These are phyloP conservation scores for Dolichallabes microphthalmus DNA, from an alignment of 2,113 vertebrate genomes.

Conservation along the genomic window DNA sequence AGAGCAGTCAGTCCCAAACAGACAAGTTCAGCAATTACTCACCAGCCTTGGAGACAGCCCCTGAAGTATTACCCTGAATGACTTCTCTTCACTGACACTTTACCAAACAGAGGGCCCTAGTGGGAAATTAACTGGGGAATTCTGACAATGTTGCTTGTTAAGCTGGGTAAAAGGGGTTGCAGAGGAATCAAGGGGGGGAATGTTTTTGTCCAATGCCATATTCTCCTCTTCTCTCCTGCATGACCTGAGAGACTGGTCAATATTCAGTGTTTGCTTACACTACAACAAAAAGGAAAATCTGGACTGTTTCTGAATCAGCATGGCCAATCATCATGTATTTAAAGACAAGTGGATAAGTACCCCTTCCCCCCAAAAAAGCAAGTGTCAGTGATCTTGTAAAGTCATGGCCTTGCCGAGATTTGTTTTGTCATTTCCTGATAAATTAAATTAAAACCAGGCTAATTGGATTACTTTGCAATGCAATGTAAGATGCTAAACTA, in stretches of 20 bases:
- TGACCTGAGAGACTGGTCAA: constrained; percentile 20
- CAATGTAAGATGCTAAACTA: background rate
- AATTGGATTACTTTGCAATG: background rate
- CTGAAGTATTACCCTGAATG: constrained; percentile 12
- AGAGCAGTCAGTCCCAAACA: background rate
- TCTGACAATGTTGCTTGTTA: constrained; percentile 10
- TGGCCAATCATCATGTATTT: background rate
- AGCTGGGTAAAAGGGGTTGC: constrained; percentile 17
- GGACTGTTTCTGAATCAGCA: no score
- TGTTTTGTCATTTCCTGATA: background rate
- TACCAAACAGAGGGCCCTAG: constrained; percentile 2
- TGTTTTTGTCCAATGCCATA: background rate
- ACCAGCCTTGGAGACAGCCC: background rate
- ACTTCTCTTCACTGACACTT: background rate
- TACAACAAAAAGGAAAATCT: background rate
- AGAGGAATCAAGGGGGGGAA: constrained; percentile 15
- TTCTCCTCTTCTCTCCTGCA: background rate
- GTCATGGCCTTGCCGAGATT: background rate
- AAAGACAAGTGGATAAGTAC: background rate
- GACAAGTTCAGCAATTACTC: background rate
- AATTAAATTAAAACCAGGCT: background rate
- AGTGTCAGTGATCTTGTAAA: background rate
- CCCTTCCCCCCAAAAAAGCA: background rate
- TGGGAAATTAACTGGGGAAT: constrained; percentile 4
- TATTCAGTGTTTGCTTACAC: constrained; percentile 18